phyloP scores from a whole-genome alignment of 2,888 invertebrate genomes.

The Epiperipatus broadwayi region DNA sequence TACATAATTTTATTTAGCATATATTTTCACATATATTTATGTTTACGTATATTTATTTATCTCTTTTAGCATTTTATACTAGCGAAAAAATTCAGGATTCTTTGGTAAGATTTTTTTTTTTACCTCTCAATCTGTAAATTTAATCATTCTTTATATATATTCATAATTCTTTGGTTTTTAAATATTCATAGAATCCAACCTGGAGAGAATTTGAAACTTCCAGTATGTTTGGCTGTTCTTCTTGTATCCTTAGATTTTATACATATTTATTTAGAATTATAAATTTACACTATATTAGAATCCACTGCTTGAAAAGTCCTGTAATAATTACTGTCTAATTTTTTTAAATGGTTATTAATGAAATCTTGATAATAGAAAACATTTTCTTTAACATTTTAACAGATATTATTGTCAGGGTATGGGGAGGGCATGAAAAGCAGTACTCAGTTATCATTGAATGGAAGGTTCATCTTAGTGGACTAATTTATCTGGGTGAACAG shows the following conservation, averaged over 20 bases:
- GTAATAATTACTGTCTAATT: too few relatives aligned
- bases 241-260: slow-evolving; percentile 16
- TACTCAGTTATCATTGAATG: slow-evolving; percentile 55
- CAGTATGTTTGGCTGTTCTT: slow-evolving; percentile 14
- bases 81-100: slow-evolving; percentile 26
- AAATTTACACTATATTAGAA: not conserved
- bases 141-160: slow-evolving; percentile 7
- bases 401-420: slow-evolving; percentile 34
- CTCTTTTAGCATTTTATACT: slow-evolving; percentile 24
- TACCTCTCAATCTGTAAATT: not conserved
- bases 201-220: slow-evolving; percentile 26
- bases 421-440: slow-evolving; percentile 23
- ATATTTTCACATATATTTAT: too few relatives aligned
- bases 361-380: not conserved
- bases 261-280: not conserved
- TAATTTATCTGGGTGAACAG: slow-evolving; percentile 39
- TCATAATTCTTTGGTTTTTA: too few relatives aligned
- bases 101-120: slow-evolving; percentile 21
- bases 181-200: slow-evolving; percentile 25
- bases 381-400: slow-evolving; percentile 7
- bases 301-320: too few relatives aligned
- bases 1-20: too few relatives aligned
- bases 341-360: too few relatives aligned
- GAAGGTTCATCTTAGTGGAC: slow-evolving; percentile 65
- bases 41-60: slow-evolving; percentile 15